Evolutionary conservation across 1,140 invertebrate genomes (phyloP), one percentile per base, ranked within the genome.

Genomic region (Bathynomus jamesi): DNA sequence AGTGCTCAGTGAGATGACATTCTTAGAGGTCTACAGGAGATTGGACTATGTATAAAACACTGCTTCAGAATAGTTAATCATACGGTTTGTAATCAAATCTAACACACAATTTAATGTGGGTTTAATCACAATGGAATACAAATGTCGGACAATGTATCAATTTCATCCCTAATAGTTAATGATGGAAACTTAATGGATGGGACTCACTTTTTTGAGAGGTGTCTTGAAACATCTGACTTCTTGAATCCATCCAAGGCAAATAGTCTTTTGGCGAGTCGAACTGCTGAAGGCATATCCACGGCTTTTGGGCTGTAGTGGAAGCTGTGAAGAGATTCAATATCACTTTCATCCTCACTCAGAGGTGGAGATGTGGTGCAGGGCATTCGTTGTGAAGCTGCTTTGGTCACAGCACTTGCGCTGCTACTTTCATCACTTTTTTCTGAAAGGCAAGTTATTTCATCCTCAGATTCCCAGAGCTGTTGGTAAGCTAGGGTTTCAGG

Each of bases 171-270:
- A n/a, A n/a, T n/a, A n/a, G n/a, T n/a, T n/a, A n/a, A n/a, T n/a
- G n/a, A n/a, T n/a, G n/a, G n/a, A n/a, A n/a, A n/a, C n/a, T n/a
- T n/a, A n/a, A n/a, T n/a, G n/a, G n/a, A n/a, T n/a, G n/a, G n/a
- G 32, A 82, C 84, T 84, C 84, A 96, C 94, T 96, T 96, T 91
- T 98, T 98, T 83, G 93, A 92, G 67, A 98, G 87, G 85, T 99
- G 96, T 76, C 94, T 87, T 21, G 94, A 95, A 17, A 98, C 94
- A 83, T 98, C 96, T 28, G 91, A 93, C 80, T 96, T 96, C 82
- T 96, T 95, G 84, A 98, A 98, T 31, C 96, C 78, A 67, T 87
- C 85, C 24, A 87, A 78, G 76, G 82, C 78, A 78, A 80, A 86
- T 27, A 87, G 80, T 69, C 96, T 85, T 84, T 98, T 98, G 46